These are phyloP conservation scores for Lethocerus indicus DNA, from an alignment of 1,140 invertebrate genomes.

Conservation along the genomic window DNA sequence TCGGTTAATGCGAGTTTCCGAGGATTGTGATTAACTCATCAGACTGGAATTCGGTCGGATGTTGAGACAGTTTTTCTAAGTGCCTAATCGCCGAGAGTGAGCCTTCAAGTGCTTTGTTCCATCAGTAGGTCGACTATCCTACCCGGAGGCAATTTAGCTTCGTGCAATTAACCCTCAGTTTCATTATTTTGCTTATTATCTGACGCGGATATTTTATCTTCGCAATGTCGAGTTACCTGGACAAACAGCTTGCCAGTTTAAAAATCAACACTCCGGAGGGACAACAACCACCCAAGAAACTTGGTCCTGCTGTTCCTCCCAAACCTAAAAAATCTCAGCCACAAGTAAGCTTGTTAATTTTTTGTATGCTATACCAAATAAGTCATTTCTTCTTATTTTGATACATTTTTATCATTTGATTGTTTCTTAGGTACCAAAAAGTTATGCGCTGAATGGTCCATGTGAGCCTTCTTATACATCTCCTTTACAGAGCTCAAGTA, in stretches of 20 bases:
- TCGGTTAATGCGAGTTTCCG: no score
- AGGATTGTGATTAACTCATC: no score
- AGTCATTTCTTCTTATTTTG: conserved; percentile 1
- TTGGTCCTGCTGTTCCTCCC: conserved; percentile 58
- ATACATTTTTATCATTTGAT: not conserved
- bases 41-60: no score
- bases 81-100: no score
- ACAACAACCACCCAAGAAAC: conserved; percentile 32
- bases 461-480: conserved; percentile 32
- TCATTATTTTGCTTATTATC: no score
- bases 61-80: no score
- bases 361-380: not conserved
- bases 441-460: conserved; percentile 30
- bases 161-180: no score
- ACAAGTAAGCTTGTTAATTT: conserved; percentile 36
- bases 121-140: no score
- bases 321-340: conserved; percentile 56
- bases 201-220: no score
- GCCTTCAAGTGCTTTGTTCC: no score
- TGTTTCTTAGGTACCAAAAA: conserved; percentile 30
- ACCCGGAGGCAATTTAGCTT: no score
- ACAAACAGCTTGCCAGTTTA: conserved; percentile 29
- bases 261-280: conserved; percentile 24
- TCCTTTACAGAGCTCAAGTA: conserved; percentile 26
- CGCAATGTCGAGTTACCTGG: conserved; percentile 24